phyloP scores from a whole-genome alignment of 2,113 vertebrate species.

The Ictidomys tridecemlineatus region DNA sequence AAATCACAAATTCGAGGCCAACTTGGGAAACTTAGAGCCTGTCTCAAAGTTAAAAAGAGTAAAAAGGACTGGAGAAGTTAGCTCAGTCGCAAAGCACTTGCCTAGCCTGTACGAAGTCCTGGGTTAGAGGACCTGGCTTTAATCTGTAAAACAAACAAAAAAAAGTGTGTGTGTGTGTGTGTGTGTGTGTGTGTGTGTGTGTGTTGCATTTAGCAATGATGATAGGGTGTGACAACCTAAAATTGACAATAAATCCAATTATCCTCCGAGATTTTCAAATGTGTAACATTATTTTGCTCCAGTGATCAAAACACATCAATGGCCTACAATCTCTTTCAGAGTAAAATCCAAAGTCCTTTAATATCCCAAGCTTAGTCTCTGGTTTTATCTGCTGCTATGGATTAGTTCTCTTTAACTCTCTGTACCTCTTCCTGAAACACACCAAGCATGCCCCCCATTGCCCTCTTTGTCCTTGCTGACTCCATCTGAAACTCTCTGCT shows the following conservation, averaged over 20 bases:
- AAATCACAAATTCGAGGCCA: no score
- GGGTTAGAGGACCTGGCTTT: no score
- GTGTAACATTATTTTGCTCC: background rate
- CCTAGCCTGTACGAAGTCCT: no score
- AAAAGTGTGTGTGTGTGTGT: no score
- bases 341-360: background rate
- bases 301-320: background rate
- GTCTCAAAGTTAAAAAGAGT: no score
- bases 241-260: background rate
- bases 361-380: background rate
- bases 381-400: background rate
- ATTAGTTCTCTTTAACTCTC: background rate
- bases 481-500: background rate
- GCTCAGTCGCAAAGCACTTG: no score
- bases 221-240: background rate
- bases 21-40: no score
- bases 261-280: conserved; percentile 29
- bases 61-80: no score
- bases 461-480: background rate
- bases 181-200: no score
- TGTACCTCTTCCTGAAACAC: background rate
- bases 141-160: no score
- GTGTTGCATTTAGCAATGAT: background rate
- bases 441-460: background rate
- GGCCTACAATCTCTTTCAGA: background rate